Percentiles rank a stretch among this genome's conserved stretches.
phyloP scores from a whole-genome alignment of 2,888 invertebrate genomes.

The Epinotia ramella region DNA sequence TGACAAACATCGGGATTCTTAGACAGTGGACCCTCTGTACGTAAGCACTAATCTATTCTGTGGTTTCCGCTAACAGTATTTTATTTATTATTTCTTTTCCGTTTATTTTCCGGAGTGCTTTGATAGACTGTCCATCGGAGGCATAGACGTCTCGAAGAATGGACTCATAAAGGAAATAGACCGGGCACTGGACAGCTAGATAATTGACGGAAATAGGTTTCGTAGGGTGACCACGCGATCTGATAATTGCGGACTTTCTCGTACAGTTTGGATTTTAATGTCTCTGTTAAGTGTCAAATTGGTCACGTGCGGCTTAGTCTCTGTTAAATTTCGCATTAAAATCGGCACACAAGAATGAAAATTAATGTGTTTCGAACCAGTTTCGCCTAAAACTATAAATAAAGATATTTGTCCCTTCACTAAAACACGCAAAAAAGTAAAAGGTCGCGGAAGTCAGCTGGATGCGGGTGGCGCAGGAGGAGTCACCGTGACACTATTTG shows the following conservation, averaged over 20 bases:
- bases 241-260: neutral
- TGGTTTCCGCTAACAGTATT: neutral
- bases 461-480: no score
- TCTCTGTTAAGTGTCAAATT: neutral
- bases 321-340: no score
- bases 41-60: neutral
- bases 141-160: constrained; percentile 23
- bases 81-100: constrained; percentile 29
- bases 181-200: constrained; percentile 31
- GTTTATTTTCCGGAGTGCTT: constrained; percentile 8
- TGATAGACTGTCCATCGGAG: constrained; percentile 24
- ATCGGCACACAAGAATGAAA: no score
- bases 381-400: no score
- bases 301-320: no score
- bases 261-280: neutral
- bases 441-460: no score
- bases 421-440: no score
- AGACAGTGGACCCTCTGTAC: neutral
- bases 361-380: no score
- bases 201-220: constrained; percentile 42
- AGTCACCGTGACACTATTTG: no score
- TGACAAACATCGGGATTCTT: neutral
- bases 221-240: neutral
- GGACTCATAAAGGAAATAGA: constrained; percentile 38
- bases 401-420: no score